Conservation (phyloP, 2,888 invertebrate species). For the Clanis bilineata region DNA sequence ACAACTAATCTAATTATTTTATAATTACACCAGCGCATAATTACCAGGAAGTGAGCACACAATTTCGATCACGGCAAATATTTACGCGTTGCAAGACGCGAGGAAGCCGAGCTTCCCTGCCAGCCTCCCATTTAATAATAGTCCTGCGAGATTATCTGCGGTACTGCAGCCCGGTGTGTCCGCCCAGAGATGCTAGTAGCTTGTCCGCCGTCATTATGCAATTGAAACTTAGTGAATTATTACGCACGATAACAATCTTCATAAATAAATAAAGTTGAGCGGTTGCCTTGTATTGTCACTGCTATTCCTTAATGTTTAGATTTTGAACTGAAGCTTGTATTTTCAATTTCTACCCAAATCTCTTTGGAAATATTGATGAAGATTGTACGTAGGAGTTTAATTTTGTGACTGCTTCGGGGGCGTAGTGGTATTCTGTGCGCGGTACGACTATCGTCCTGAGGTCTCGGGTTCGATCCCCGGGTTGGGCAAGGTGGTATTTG, state of each 20-base stretch:
- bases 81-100: slow-evolving; percentile 26
- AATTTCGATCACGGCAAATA: slow-evolving; percentile 8
- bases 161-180: slow-evolving; percentile 52
- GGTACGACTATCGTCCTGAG: too few species aligned
- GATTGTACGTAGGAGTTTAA: too few species aligned
- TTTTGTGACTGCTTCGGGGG: too few species aligned
- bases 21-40: slow-evolving; percentile 18
- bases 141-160: slow-evolving; percentile 72
- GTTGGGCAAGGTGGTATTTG: too few species aligned
- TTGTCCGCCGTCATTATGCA: slow-evolving; percentile 79
- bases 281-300: slow-evolving; percentile 23
- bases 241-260: slow-evolving; percentile 78
- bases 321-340: neutral
- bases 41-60: slow-evolving; percentile 23
- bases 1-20: slow-evolving; percentile 5
- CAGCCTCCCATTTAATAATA: slow-evolving; percentile 76
- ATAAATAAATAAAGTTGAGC: slow-evolving; percentile 66
- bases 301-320: slow-evolving; percentile 23
- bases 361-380: too few species aligned
- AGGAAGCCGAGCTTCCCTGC: slow-evolving; percentile 58
- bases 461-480: too few species aligned
- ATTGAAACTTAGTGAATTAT: slow-evolving; percentile 82
- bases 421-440: too few species aligned
- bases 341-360: too few species aligned
- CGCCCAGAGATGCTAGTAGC: slow-evolving; percentile 73